Percentiles rank a stretch among this genome's conserved stretches.
phyloP scores from a whole-genome alignment of 2,797 vertebrate genomes.

The Microctenopoma lineatum region DNA sequence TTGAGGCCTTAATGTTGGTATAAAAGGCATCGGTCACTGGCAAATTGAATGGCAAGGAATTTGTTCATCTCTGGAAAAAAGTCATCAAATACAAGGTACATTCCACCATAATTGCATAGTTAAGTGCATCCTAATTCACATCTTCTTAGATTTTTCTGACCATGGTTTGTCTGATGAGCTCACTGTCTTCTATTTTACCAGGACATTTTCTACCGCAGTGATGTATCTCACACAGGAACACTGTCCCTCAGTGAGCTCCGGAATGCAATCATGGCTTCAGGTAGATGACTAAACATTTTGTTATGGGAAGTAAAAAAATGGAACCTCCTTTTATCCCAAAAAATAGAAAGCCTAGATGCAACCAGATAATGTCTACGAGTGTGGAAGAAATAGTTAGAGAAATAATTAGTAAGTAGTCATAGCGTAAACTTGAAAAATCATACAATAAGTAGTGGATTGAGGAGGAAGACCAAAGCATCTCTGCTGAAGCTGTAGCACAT shows the following conservation, averaged over 20 bases:
- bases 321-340: too few relatives aligned
- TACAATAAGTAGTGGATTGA: too few relatives aligned
- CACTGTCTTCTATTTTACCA: constrained; percentile 28
- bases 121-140: too few relatives aligned
- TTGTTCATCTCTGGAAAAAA: constrained; percentile 69
- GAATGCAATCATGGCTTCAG: constrained; percentile 64
- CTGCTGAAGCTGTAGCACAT: too few relatives aligned
- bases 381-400: too few relatives aligned
- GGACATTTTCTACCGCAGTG: constrained; percentile 70
- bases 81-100: constrained; percentile 65
- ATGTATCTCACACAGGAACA: constrained; percentile 65
- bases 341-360: too few relatives aligned
- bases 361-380: too few relatives aligned
- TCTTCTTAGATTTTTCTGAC: neutral
- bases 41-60: constrained; percentile 70
- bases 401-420: too few relatives aligned
- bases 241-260: constrained; percentile 73
- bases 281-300: constrained; percentile 36
- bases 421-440: too few relatives aligned
- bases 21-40: constrained; percentile 71
- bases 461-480: too few relatives aligned
- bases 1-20: constrained; percentile 42
- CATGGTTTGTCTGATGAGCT: neutral
- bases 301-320: too few relatives aligned
- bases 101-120: too few relatives aligned